phyloP scores from a whole-genome alignment of 2,888 invertebrate species.

The Agrotis puta region DNA sequence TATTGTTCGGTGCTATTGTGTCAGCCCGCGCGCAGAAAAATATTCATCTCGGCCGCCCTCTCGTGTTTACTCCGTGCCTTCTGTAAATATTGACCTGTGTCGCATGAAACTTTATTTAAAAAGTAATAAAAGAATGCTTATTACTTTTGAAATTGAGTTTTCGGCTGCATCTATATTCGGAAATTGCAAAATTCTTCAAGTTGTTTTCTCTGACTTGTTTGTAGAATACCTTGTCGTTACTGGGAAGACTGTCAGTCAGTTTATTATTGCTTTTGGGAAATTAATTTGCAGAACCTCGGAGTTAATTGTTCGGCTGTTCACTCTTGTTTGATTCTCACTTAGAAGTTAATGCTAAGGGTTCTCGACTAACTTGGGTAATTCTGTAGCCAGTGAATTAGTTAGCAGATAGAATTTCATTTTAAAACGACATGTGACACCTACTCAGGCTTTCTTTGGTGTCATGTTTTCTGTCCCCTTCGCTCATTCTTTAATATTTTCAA shows the following conservation, averaged over 20 bases:
- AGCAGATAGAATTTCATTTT: slow-evolving; percentile 31
- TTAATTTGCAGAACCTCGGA: slow-evolving; percentile 20
- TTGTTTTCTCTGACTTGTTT: background rate
- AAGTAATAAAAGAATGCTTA: slow-evolving; percentile 45
- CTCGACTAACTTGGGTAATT: background rate
- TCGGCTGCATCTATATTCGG: slow-evolving; percentile 14
- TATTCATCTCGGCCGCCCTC: slow-evolving; percentile 68
- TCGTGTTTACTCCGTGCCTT: slow-evolving; percentile 58
- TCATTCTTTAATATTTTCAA: background rate
- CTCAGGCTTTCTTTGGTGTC: slow-evolving; percentile 47
- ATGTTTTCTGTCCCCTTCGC: slow-evolving; percentile 31
- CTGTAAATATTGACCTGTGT: slow-evolving; percentile 64
- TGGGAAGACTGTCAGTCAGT: background rate
- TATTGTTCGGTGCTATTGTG: slow-evolving; percentile 74
- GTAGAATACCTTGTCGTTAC: background rate
- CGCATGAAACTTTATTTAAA: slow-evolving; percentile 58
- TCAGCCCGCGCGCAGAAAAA: slow-evolving; percentile 68
- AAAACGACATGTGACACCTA: slow-evolving; percentile 39
- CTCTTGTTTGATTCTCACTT: slow-evolving; percentile 15
- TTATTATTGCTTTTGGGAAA: slow-evolving; percentile 33
- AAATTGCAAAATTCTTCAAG: slow-evolving; percentile 3
- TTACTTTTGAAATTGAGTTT: slow-evolving; percentile 43
- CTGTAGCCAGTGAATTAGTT: slow-evolving; percentile 6
- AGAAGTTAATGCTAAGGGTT: slow-evolving; percentile 16
- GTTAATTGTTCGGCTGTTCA: slow-evolving; percentile 20